phyloP scores from a whole-genome alignment of 2,797 vertebrate species.

The Poeciliopsis turneri region DNA sequence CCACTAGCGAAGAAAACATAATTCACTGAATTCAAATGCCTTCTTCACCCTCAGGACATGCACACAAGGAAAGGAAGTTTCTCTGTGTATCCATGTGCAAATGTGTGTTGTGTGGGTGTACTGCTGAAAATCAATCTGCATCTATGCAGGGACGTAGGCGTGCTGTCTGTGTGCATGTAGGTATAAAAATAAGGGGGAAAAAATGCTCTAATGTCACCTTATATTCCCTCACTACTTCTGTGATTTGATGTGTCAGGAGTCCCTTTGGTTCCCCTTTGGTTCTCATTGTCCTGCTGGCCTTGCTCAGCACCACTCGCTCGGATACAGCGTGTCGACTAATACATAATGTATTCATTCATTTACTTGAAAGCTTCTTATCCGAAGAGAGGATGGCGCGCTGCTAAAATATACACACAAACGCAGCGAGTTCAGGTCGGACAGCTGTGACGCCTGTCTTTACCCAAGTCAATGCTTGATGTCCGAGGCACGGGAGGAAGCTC shows the following conservation, averaged over 20 bases:
- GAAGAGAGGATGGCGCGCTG: slow-evolving; percentile 38
- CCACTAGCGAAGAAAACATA: slow-evolving; percentile 55
- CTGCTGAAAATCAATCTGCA: slow-evolving; percentile 25
- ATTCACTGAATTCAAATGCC: slow-evolving; percentile 63
- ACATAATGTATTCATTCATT: slow-evolving; percentile 79
- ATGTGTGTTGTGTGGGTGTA: slow-evolving; percentile 43
- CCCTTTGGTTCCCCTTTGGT: slow-evolving; percentile 21
- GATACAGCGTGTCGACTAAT: slow-evolving; percentile 48
- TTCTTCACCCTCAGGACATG: slow-evolving; percentile 58
- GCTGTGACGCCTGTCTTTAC: slow-evolving; percentile 10
- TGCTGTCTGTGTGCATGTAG: slow-evolving; percentile 12
- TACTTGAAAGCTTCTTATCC: slow-evolving; percentile 77
- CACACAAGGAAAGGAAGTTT: slow-evolving; percentile 26
- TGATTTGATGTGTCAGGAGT: slow-evolving; percentile 40
- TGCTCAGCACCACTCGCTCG: slow-evolving; percentile 43
- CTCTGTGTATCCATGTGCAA: slow-evolving; percentile 31
- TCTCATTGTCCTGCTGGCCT: slow-evolving; percentile 34
- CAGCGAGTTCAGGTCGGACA: background rate
- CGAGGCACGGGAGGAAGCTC: too few relatives aligned
- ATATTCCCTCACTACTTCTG: slow-evolving; percentile 3
- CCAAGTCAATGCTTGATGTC: slow-evolving; percentile 15
- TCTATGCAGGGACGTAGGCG: slow-evolving; percentile 12
- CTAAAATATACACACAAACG: slow-evolving; percentile 9
- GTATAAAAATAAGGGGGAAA: slow-evolving; percentile 14
- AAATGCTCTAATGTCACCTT: background rate